A percentile compares a stretch with the other conserved stretches of the same genome.
Conservation (phyloP, 1,140 invertebrate genomes). For the Halyomorpha halys region DNA sequence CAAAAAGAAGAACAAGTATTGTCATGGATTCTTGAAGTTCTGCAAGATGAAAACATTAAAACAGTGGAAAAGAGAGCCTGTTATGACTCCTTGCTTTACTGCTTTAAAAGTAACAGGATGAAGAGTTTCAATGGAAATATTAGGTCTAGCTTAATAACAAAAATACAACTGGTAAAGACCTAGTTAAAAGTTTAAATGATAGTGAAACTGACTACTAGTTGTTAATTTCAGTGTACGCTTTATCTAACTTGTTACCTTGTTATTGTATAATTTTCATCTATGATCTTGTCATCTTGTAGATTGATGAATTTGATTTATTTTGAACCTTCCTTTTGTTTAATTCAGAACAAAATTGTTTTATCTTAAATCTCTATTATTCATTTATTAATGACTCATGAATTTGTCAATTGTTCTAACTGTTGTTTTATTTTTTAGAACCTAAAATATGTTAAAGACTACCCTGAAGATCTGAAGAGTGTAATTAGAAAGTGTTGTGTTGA, state of each 20-base stretch:
- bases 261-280: no score
- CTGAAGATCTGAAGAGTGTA: background rate
- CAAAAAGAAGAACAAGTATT: conserved; percentile 25
- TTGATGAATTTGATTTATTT: no score
- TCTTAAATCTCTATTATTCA: background rate
- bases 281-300: no score
- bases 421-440: background rate
- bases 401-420: background rate
- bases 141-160: background rate
- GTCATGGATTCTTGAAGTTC: conserved; percentile 9
- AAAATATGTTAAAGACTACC: background rate
- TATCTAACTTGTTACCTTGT: no score
- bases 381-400: no score
- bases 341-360: no score
- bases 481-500: conserved; percentile 3
- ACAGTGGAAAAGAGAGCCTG: background rate
- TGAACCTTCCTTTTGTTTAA: no score
- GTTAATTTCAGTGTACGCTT: no score
- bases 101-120: conserved; percentile 14
- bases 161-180: no score
- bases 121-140: conserved; percentile 15
- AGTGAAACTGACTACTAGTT: no score
- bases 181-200: no score
- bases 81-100: background rate
- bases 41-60: background rate